These are phyloP conservation scores for Heliornis fulica DNA, from an alignment of 2,113 vertebrate species.

Conservation along the genomic window DNA sequence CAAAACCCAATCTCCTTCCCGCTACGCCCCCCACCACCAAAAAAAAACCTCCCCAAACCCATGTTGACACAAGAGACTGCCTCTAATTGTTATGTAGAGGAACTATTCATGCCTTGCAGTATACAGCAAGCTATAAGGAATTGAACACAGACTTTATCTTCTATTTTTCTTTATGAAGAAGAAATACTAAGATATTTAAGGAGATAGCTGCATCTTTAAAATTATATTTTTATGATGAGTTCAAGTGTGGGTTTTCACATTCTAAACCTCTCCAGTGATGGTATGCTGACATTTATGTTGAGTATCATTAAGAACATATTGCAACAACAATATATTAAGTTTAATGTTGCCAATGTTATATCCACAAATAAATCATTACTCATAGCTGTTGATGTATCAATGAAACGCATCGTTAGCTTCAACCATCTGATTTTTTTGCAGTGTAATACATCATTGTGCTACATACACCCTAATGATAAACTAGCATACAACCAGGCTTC, in stretches of 20 bases:
- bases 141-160: not conserved
- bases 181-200: not conserved
- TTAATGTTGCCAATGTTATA: not conserved
- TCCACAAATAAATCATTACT: constrained; percentile 13
- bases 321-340: not conserved
- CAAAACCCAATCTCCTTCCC: too few relatives aligned
- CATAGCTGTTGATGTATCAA: not conserved
- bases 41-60: too few relatives aligned
- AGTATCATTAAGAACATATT: not conserved
- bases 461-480: not conserved
- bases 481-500: not conserved
- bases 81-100: not conserved
- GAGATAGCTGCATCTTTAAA: not conserved
- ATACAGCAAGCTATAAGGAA: not conserved
- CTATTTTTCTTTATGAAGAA: not conserved
- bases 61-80: not conserved
- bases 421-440: not conserved
- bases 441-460: not conserved
- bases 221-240: not conserved
- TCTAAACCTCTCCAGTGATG: not conserved
- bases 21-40: too few relatives aligned
- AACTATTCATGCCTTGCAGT: not conserved
- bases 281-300: not conserved
- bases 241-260: not conserved
- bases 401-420: constrained; percentile 6